Percentiles rank a stretch among this genome's conserved stretches.
Evolutionary conservation across 2,797 vertebrate genomes (phyloP).

Genomic region (Gobionotothen gibberifrons): DNA sequence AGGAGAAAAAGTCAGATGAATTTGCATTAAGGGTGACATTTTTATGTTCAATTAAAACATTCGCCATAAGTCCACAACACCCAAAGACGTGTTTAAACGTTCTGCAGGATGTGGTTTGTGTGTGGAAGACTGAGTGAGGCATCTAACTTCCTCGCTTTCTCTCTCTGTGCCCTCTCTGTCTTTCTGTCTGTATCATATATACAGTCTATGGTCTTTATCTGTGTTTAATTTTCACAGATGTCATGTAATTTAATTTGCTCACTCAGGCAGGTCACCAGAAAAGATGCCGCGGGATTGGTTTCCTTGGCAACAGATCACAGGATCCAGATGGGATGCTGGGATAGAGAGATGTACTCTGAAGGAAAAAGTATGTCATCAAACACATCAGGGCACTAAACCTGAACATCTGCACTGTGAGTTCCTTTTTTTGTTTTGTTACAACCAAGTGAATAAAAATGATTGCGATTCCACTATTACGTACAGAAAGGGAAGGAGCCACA

Average conservation of each 20-base stretch:
- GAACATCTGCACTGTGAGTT: slow-evolving; percentile 1
- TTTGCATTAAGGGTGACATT: neutral
- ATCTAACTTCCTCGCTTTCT: no score
- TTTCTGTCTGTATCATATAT: no score
- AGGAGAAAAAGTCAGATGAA: neutral
- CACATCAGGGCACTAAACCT: neutral
- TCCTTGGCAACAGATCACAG: slow-evolving; percentile 17
- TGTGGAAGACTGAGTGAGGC: neutral
- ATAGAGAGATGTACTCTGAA: neutral
- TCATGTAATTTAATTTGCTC: slow-evolving; percentile 32
- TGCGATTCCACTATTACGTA: neutral
- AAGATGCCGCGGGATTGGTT: slow-evolving; percentile 18
- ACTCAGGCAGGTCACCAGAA: slow-evolving; percentile 4
- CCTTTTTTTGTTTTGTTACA: neutral
- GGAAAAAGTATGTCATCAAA: neutral
- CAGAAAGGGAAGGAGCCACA: neutral
- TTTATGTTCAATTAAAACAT: neutral
- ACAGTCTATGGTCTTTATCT: no score
- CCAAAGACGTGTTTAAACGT: fast-evolving
- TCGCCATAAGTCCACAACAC: neutral
- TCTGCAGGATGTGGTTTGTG: slow-evolving; percentile 11
- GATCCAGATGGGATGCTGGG: slow-evolving; percentile 19
- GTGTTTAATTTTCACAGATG: slow-evolving; percentile 30
- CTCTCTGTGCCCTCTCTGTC: no score
- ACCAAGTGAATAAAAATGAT: neutral